Evolutionary conservation across 64 coral and sea anemone genomes (phyloP).

Genomic region (Pocillopora verrucosa): DNA sequence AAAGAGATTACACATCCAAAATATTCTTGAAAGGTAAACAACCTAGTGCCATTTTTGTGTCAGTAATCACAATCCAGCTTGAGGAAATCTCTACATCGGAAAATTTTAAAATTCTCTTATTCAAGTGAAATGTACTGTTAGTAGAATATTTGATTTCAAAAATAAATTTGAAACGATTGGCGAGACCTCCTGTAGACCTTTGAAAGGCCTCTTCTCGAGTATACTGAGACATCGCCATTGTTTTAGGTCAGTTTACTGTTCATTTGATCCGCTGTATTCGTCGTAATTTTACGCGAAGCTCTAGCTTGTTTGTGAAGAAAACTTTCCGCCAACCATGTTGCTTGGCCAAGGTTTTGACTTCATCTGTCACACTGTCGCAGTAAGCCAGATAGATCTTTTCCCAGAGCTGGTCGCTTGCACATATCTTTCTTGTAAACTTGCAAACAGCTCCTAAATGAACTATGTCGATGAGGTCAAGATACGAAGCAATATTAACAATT

Average conservation of each 20-base stretch:
- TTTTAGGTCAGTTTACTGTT: neutral
- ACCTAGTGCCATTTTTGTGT: too few species aligned
- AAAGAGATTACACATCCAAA: too few species aligned
- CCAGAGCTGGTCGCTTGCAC: constrained; percentile 52
- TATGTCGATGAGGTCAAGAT: constrained; percentile 53
- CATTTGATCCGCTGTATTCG: constrained; percentile 2
- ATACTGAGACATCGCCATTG: neutral
- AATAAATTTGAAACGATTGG: too few species aligned
- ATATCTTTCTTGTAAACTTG: constrained; percentile 58
- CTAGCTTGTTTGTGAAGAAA: constrained; percentile 58
- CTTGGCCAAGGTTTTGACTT: constrained; percentile 52
- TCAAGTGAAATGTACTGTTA: too few species aligned
- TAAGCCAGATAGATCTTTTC: constrained; percentile 29
- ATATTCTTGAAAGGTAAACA: too few species aligned
- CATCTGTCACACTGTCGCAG: constrained; percentile 44
- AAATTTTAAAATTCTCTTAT: too few species aligned
- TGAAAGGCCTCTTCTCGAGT: too few species aligned
- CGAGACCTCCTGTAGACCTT: too few species aligned
- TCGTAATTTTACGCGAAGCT: constrained; percentile 41
- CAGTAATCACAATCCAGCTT: too few species aligned
- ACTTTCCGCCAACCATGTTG: constrained; percentile 50
- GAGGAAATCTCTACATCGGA: too few species aligned
- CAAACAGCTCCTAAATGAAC: constrained; percentile 48
- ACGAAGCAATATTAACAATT: constrained; percentile 32
- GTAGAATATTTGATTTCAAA: too few species aligned